These are phyloP conservation scores for Brachyalestes nurse DNA, from an alignment of 2,797 vertebrate species.

Conservation along the genomic window DNA sequence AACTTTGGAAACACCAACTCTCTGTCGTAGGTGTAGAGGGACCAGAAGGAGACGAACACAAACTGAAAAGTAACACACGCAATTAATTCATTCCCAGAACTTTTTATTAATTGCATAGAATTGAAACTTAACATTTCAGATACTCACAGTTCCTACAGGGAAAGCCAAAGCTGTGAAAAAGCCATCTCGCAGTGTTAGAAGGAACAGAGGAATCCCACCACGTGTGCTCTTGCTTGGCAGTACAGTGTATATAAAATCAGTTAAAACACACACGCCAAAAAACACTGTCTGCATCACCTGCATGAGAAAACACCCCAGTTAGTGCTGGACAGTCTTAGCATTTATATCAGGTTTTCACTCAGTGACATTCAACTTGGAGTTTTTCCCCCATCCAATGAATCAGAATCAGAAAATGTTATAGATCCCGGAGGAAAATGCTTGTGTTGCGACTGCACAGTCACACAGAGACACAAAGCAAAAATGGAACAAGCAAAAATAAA, in stretches of 20 bases:
- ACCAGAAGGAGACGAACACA: conserved; percentile 74
- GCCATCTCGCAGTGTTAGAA: conserved; percentile 54
- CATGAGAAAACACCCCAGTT: not conserved
- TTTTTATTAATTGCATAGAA: not conserved
- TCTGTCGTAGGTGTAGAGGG: conserved; percentile 63
- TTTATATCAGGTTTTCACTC: too few species aligned
- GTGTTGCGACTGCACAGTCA: too few species aligned
- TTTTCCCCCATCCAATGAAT: too few species aligned
- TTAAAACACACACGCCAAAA: conserved; percentile 57
- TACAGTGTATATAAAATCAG: conserved; percentile 50
- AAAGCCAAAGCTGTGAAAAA: conserved; percentile 61
- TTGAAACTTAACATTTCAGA: not conserved
- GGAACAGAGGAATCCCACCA: conserved; percentile 15
- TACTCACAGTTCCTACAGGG: conserved; percentile 66
- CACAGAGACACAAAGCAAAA: too few species aligned
- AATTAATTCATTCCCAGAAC: not conserved
- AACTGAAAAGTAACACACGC: conserved; percentile 60
- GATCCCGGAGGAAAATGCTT: too few species aligned
- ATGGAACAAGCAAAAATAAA: too few species aligned
- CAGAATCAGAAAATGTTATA: too few species aligned
- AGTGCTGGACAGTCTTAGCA: not conserved
- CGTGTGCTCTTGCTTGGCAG: conserved; percentile 38
- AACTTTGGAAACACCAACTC: conserved; percentile 68
- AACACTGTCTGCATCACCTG: conserved; percentile 64
- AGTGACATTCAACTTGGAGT: too few species aligned